These are phyloP conservation scores for Ptilorrhoa leucosticta DNA, from an alignment of 2,113 vertebrate species.

Conservation along the genomic window DNA sequence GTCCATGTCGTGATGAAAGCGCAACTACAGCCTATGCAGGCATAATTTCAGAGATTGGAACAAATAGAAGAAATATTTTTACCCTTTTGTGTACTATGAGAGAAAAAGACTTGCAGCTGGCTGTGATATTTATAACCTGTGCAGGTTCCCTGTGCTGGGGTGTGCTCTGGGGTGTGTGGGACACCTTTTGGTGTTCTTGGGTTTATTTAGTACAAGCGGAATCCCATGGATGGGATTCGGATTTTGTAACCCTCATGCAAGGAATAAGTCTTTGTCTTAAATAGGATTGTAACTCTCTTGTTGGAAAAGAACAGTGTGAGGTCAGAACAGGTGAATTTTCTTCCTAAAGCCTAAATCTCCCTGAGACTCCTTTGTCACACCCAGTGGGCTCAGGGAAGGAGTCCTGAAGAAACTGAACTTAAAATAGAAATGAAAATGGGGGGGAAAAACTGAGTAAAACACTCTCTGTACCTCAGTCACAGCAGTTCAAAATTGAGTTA, in stretches of 20 bases:
- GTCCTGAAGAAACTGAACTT: neutral
- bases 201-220: neutral
- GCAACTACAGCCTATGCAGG: neutral
- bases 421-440: neutral
- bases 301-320: neutral
- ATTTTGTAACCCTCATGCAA: neutral
- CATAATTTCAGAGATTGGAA: neutral
- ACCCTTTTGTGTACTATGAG: neutral
- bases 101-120: neutral
- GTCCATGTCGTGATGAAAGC: neutral
- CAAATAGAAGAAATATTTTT: neutral
- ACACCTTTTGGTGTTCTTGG: neutral
- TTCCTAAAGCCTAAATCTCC: neutral
- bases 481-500: neutral
- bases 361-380: neutral
- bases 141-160: neutral
- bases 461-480: neutral
- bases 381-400: neutral
- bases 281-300: neutral
- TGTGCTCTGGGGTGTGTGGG: neutral
- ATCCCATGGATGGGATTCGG: neutral
- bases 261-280: neutral
- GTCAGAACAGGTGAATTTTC: neutral
- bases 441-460: neutral
- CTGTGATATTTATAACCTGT: neutral